Percentiles rank a stretch among this genome's conserved stretches.
Evolutionary conservation across 64 coral and sea anemone species (phyloP).

Genomic region (Catalaphyllia jardinei): DNA sequence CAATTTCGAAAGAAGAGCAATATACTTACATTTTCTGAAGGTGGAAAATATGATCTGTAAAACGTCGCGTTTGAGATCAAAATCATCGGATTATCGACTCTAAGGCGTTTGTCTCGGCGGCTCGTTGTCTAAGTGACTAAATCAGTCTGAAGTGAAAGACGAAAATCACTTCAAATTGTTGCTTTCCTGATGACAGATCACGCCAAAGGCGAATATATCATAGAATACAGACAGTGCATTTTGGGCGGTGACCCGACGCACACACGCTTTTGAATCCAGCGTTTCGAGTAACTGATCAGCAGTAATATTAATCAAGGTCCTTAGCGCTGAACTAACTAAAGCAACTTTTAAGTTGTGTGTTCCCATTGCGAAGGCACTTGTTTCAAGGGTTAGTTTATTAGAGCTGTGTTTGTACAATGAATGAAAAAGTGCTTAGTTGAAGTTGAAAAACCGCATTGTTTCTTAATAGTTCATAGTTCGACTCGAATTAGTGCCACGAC

Average conservation of each 20-base stretch:
- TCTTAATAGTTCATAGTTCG: slow-evolving; percentile 16
- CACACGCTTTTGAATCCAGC: no score
- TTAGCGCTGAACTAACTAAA: no score
- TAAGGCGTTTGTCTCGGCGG: slow-evolving; percentile 7
- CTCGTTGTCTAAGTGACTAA: neutral
- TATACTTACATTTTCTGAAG: neutral
- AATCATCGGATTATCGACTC: neutral
- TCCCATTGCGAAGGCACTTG: neutral
- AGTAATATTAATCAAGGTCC: no score
- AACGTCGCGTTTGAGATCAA: neutral
- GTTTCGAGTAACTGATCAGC: no score
- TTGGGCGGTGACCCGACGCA: no score
- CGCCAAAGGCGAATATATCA: neutral
- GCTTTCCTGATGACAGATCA: neutral
- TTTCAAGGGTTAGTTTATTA: neutral
- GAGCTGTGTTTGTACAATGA: neutral
- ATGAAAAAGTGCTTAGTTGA: neutral
- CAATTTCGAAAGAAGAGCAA: neutral
- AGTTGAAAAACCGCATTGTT: neutral
- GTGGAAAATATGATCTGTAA: neutral
- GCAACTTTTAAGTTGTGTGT: neutral
- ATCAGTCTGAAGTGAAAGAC: neutral
- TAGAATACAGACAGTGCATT: no score
- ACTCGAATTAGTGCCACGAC: slow-evolving; percentile 15
- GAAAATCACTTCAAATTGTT: neutral